Base-by-base conservation (phyloP, 2,888 invertebrate species). In the Platycnemis pennipes region DNA sequence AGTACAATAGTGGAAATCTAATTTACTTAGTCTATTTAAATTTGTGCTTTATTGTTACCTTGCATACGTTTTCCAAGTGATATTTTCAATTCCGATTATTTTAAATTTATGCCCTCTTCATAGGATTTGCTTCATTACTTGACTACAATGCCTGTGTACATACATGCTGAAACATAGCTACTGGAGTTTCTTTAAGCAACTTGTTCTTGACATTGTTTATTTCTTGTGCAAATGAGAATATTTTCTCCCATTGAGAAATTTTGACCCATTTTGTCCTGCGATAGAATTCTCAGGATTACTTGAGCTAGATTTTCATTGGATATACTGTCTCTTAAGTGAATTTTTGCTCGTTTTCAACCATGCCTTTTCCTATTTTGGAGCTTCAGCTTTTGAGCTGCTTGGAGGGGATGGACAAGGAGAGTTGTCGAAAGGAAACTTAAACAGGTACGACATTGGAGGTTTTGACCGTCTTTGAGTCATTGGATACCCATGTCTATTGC, bases 311-410 rank as follows among this genome's bases (percentile, higher is more conserved):
- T 63, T 63, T 63, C 63, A 63, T 44, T 91, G 91, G 91, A 91
- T 69, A 91, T 91, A 16, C 88, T 46, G 56, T 91, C 26, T 91
- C 91, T 91, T 44, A 91, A 69, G 44, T 91, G 91, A 63, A 91
- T 91, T 91, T 91, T 91, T 91, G 69, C 91, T 91, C 91, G 91
- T 91, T 91, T 91, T 91, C 91, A 91, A 91, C 56, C 91, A 91
- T 91, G 91, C 91, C 91, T 91, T 91, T 63, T 91, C 91, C 91
- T 91, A 91, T 91, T 91, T 91, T 91, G 91, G 91, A 91, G 91
- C 91, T 91, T 91, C 91, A 91, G 91, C 91, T 91, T 69, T 91
- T 63, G 91, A 91, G 91, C 91, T 91, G 91, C 91, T 91, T 53
- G 91, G 91, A 91, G 56, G 91, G 91, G 87, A 63, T 63, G 56